A percentile compares a stretch with the other conserved stretches of the same genome.
Evolutionary conservation across 2,797 vertebrate species (phyloP).

Genomic region (Acrossocheilus fasciatus): DNA sequence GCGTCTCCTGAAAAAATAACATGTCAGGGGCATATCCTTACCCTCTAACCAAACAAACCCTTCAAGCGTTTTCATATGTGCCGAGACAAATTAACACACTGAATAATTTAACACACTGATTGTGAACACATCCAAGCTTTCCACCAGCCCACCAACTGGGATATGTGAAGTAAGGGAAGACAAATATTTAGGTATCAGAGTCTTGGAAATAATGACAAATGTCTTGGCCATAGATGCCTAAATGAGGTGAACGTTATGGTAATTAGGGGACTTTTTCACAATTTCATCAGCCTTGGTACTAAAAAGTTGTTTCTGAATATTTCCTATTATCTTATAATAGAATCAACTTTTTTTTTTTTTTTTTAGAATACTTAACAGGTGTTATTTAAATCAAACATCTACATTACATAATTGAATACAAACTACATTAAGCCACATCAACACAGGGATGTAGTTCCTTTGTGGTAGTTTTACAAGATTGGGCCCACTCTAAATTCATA

Average conservation of each 20-base stretch:
- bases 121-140: slow-evolving; percentile 42
- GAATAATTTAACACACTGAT: slow-evolving; percentile 33
- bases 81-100: slow-evolving; percentile 35
- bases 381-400: neutral
- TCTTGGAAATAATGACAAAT: slow-evolving; percentile 52
- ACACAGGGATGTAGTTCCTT: neutral
- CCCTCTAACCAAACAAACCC: slow-evolving; percentile 26
- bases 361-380: neutral
- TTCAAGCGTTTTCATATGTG: slow-evolving; percentile 47
- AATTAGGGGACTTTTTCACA: slow-evolving; percentile 1
- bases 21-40: slow-evolving; percentile 24
- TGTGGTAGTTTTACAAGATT: neutral
- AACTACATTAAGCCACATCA: no score
- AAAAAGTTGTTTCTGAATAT: slow-evolving; percentile 6
- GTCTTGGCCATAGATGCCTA: slow-evolving; percentile 18
- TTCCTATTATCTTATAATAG: neutral
- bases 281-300: neutral
- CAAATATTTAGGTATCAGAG: slow-evolving; percentile 54
- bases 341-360: no score
- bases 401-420: neutral
- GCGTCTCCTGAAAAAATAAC: slow-evolving; percentile 19
- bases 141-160: slow-evolving; percentile 55
- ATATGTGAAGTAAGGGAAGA: slow-evolving; percentile 44
- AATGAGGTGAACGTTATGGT: slow-evolving; percentile 37
- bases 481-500: neutral